Evolutionary conservation across 2,113 vertebrate species (phyloP), one percentile per base, ranked within the genome.

Genomic region (Megatriorchis doriae): DNA sequence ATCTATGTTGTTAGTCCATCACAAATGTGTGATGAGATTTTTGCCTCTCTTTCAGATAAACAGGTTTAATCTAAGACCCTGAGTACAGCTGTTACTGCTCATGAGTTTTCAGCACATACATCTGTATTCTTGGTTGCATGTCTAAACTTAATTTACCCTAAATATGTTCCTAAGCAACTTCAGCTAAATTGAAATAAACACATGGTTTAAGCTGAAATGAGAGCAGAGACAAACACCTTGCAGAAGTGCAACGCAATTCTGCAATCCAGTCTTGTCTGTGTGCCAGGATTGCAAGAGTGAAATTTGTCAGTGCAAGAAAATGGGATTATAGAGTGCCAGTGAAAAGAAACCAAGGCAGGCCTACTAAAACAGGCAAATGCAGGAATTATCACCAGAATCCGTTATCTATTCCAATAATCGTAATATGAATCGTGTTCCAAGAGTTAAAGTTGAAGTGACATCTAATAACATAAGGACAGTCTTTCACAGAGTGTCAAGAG

Each of bases 141-240:
- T 75, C 68, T 82, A 32, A 84, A 79, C 38, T 71, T 92, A 63
- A 73, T 72, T 86, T 87, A 38, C 82, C 34, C 34, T 78, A 61
- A 80, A 21, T 36, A n/a, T 70, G 13, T 81, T 92, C 63, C 75
- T 48, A n/a, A 5, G 3, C 15, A 61, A 34, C 52, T 94, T 88
- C 34, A 80, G 29, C 22, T 95, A 40, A 75, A 81, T 22, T 71
- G 93, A 96, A 96, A 93, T 86, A 91, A 89, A 91, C 74, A n/a
- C 7, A 4, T 21, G 61, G 15, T 56, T 80, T 77, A 92, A 78
- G 7, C 58, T 68, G 86, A 86, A 88, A 47, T n/a, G 36, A 68
- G 42, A 65, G 66, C 38, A 73, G 50, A 31, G 55, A 15, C 10
- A 81, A 67, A 52, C 52, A 84, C 65, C 47, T 89, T 65, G 19